Conservation (phyloP, 2,797 vertebrate species). For the Valencia hispanica region DNA sequence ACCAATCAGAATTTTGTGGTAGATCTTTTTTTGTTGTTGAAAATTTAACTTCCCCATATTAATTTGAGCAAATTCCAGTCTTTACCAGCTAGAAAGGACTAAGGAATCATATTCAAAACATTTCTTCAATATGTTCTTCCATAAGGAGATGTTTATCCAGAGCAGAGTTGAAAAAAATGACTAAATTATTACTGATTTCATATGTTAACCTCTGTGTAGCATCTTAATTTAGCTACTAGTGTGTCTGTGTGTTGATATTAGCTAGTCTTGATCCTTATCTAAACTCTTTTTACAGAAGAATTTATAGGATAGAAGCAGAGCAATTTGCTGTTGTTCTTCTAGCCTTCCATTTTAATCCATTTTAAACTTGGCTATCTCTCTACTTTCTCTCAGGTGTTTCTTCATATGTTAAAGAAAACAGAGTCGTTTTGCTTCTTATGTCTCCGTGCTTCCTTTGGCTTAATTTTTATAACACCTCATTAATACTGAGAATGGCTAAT, state of each 20-base stretch:
- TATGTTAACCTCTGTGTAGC: neutral
- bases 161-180: neutral
- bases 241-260: neutral
- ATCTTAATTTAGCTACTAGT: neutral
- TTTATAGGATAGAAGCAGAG: neutral
- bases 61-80: neutral
- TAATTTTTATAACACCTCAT: neutral
- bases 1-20: neutral
- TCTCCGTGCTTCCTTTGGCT: neutral
- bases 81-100: neutral
- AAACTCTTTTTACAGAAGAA: neutral
- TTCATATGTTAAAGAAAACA: neutral
- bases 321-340: neutral
- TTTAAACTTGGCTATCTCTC: neutral
- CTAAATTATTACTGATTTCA: neutral
- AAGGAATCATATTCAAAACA: neutral
- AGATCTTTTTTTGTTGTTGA: neutral
- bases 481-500: neutral
- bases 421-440: neutral
- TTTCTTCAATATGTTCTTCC: neutral
- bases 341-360: neutral
- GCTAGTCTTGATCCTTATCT: neutral
- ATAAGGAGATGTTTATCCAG: neutral
- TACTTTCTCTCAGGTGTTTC: neutral
- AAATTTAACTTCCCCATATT: neutral